These are phyloP conservation scores for Rhopalosiphum padi DNA, from an alignment of 1,140 invertebrate genomes.

Conservation along the genomic window DNA sequence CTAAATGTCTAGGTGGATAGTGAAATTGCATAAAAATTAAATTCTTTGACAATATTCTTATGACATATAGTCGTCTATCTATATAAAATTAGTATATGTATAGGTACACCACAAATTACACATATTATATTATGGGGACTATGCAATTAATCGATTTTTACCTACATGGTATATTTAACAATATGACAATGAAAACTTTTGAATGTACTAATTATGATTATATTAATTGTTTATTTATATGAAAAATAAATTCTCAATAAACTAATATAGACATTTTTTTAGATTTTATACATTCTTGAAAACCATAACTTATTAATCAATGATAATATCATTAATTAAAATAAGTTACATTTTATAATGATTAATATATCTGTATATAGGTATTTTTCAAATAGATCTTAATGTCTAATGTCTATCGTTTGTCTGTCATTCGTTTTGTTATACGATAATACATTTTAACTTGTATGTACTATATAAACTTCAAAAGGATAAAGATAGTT, in stretches of 20 bases:
- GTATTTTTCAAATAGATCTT: not conserved
- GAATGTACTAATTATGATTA: too few species aligned
- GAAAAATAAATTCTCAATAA: not conserved
- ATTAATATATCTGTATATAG: not conserved
- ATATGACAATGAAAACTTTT: too few species aligned
- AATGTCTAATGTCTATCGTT: not conserved
- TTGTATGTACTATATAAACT: not conserved
- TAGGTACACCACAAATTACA: too few species aligned
- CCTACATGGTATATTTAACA: too few species aligned
- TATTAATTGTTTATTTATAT: not conserved
- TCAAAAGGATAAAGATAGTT: not conserved
- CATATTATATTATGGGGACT: too few species aligned
- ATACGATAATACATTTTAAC: conserved; percentile 1
- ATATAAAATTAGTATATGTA: too few species aligned
- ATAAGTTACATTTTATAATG: not conserved
- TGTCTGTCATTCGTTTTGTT: not conserved
- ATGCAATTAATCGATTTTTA: too few species aligned
- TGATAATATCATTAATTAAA: not conserved
- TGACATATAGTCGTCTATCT: too few species aligned
- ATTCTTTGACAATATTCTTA: too few species aligned
- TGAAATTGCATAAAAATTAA: too few species aligned
- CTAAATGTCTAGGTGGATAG: too few species aligned
- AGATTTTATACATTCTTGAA: not conserved
- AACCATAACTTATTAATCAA: not conserved
- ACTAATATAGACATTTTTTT: not conserved